These are phyloP conservation scores for Drosophila anomalata DNA, from an alignment of 2,888 invertebrate genomes.

Conservation along the genomic window DNA sequence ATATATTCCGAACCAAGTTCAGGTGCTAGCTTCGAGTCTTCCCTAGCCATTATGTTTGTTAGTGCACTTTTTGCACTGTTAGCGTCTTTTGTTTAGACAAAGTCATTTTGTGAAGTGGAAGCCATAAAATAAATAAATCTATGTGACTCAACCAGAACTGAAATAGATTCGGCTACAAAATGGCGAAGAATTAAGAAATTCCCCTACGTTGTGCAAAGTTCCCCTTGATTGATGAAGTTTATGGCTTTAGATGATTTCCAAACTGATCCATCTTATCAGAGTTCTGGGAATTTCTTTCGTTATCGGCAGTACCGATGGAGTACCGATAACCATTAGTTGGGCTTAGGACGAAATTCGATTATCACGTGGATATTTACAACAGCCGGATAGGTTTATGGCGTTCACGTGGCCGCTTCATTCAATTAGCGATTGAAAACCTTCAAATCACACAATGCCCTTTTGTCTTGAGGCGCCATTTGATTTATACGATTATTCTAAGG, in stretches of 20 bases:
- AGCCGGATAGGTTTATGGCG: constrained; percentile 12
- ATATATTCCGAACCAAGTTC: not conserved
- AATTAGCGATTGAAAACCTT: constrained; percentile 3
- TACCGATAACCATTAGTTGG: constrained; percentile 27
- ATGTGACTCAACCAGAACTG: constrained; percentile 12
- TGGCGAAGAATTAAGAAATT: not conserved
- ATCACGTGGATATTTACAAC: constrained; percentile 31
- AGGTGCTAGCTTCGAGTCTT: constrained; percentile 42
- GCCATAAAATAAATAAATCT: constrained; percentile 13
- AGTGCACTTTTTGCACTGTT: constrained; percentile 25
- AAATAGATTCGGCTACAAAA: not conserved
- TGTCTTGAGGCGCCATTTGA: not conserved
- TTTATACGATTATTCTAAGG: not conserved
- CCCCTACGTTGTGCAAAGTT: constrained; percentile 9
- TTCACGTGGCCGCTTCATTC: constrained; percentile 16
- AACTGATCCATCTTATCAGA: constrained; percentile 55
- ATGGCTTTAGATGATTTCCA: constrained; percentile 30
- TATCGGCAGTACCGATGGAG: constrained; percentile 10
- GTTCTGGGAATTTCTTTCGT: constrained; percentile 18
- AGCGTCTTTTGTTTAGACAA: not conserved
- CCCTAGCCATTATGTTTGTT: constrained; percentile 44
- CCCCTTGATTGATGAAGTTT: constrained; percentile 31
- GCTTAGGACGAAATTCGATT: constrained; percentile 14
- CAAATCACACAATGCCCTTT: not conserved
- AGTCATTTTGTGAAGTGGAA: constrained; percentile 17